phyloP scores from a whole-genome alignment of 1,140 invertebrate genomes.

The Gryllus bimaculatus region DNA sequence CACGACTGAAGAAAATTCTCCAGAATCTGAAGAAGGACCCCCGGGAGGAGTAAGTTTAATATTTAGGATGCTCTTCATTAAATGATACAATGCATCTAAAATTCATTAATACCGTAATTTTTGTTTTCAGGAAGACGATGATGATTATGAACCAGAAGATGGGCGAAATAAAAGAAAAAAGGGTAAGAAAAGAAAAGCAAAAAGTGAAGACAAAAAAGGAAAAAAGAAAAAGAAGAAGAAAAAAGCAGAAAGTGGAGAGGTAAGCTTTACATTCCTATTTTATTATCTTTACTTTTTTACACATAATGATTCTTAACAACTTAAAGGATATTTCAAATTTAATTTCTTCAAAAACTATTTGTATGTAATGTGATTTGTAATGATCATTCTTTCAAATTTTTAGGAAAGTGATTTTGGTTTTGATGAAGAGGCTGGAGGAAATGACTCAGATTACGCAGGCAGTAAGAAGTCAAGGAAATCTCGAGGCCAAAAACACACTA shows the following conservation, averaged over 20 bases:
- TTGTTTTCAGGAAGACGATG: constrained; percentile 53
- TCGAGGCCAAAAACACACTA: constrained; percentile 24
- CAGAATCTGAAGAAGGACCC: constrained; percentile 59
- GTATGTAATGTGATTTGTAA: not conserved
- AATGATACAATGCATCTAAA: not conserved
- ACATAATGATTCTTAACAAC: too few species aligned
- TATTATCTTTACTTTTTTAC: not conserved
- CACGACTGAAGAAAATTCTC: constrained; percentile 48
- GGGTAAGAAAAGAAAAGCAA: constrained; percentile 81
- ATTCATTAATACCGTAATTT: not conserved
- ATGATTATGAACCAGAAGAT: constrained; percentile 78
- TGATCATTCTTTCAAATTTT: constrained; percentile 13
- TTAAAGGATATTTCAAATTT: not conserved
- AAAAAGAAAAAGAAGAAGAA: constrained; percentile 90
- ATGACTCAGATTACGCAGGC: constrained; percentile 44
- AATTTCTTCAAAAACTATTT: not conserved
- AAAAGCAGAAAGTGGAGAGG: constrained; percentile 81
- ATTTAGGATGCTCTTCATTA: not conserved
- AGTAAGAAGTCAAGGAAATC: constrained; percentile 28
- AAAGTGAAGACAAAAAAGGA: constrained; percentile 77
- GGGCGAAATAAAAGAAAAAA: constrained; percentile 71
- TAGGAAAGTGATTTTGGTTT: constrained; percentile 71
- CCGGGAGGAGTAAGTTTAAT: constrained; percentile 36
- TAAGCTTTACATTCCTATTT: constrained; percentile 34
- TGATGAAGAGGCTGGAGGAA: constrained; percentile 57